Evolutionary conservation across 2,797 vertebrate species (phyloP).

Genomic region (Phataginus tetradactyla): DNA sequence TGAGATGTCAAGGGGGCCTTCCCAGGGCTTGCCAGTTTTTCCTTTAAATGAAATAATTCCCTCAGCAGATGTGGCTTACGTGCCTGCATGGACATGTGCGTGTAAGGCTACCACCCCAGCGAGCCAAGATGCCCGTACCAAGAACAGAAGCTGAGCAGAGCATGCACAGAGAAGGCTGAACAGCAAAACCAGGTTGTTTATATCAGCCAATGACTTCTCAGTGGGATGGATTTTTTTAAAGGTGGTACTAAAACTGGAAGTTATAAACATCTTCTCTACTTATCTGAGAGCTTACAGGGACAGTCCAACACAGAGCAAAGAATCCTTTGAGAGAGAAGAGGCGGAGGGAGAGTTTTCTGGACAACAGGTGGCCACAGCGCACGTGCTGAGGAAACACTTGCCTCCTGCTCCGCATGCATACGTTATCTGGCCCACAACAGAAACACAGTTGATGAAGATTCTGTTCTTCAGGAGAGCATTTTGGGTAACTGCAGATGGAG

Average conservation of each 20-base stretch:
- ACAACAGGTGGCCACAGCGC: background rate
- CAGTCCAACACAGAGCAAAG: background rate
- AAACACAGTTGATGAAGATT: background rate
- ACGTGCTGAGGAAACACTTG: background rate
- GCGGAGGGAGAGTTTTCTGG: background rate
- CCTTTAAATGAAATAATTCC: background rate
- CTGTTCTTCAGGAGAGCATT: background rate
- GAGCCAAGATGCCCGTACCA: background rate
- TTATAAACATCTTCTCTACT: conserved; percentile 39
- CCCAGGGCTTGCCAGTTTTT: background rate
- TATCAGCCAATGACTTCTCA: background rate
- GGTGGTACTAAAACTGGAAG: background rate
- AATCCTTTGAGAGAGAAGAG: background rate
- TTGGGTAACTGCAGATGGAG: background rate
- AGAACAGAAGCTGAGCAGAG: background rate
- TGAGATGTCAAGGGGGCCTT: background rate
- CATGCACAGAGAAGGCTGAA: background rate
- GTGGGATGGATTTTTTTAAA: background rate
- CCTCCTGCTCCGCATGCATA: background rate
- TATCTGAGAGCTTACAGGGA: background rate
- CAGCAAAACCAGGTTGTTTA: background rate
- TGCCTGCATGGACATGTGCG: background rate
- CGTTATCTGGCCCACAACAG: background rate
- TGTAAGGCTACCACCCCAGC: background rate
- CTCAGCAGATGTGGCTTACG: background rate